Conservation (phyloP, 2,888 invertebrate species). For the Cylindroiulus punctatus region DNA sequence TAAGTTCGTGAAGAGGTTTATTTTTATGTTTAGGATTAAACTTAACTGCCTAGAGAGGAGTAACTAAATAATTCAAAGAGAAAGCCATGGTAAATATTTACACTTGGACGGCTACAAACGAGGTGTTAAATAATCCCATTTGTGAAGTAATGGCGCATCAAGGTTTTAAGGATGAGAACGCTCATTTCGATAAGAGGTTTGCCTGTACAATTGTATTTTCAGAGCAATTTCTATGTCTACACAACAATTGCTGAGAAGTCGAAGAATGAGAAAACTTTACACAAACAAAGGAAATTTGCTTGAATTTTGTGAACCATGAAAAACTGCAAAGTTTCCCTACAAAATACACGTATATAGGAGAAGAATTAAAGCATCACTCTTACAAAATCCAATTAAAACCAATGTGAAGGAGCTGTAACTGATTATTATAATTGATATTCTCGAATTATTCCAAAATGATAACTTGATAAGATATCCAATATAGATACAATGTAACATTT, state of each 20-base stretch:
- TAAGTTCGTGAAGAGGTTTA: not conserved
- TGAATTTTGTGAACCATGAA: no score
- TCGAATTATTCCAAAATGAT: no score
- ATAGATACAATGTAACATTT: no score
- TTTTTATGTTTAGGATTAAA: slow-evolving; percentile 10
- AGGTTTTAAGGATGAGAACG: slow-evolving; percentile 4
- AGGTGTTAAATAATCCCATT: slow-evolving; percentile 35
- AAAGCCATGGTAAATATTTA: slow-evolving; percentile 16
- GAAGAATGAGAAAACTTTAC: no score
- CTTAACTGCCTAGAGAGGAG: not conserved
- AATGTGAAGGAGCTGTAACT: no score
- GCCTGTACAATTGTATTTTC: not conserved
- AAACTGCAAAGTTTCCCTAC: no score
- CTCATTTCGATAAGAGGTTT: slow-evolving; percentile 20
- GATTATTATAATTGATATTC: no score
- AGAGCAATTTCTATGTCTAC: not conserved
- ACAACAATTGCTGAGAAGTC: not conserved
- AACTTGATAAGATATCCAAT: no score
- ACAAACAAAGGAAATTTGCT: no score
- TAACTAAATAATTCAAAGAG: slow-evolving; percentile 21
- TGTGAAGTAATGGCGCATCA: not conserved
- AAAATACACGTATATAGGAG: no score
- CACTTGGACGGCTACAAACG: slow-evolving; percentile 28
- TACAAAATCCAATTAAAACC: no score
- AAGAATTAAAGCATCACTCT: no score